Percentiles rank a stretch among this genome's conserved stretches.
These are phyloP conservation scores for Oophaga pumilio DNA, from an alignment of 2,113 vertebrate species.

Conservation along the genomic window DNA sequence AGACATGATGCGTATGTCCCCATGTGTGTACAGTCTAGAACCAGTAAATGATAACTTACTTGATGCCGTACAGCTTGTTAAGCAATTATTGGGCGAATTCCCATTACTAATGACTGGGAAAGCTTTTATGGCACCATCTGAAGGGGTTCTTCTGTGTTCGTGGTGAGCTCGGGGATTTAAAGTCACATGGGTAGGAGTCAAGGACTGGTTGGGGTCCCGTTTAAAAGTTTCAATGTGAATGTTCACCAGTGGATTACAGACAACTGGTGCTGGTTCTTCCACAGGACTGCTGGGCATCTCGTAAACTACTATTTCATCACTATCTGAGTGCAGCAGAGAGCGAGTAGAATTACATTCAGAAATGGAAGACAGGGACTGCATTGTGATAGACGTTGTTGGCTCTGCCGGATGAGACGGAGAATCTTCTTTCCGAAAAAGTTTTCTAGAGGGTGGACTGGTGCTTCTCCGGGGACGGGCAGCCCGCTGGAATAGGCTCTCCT, in stretches of 20 bases:
- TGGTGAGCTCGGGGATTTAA: constrained; percentile 73
- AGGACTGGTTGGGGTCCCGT: constrained; percentile 88
- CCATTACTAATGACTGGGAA: constrained; percentile 67
- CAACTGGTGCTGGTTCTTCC: constrained; percentile 70
- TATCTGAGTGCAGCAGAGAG: constrained; percentile 90
- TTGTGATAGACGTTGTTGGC: constrained; percentile 81
- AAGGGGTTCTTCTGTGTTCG: constrained; percentile 86
- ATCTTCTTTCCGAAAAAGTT: constrained; percentile 89
- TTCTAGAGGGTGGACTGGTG: constrained; percentile 85
- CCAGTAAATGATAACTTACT: constrained; percentile 64
- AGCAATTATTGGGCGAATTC: constrained; percentile 72
- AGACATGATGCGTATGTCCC: too few species aligned
- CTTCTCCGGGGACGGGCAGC: constrained; percentile 79
- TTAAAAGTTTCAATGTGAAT: constrained; percentile 93
- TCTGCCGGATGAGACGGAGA: constrained; percentile 73
- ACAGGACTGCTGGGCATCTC: constrained; percentile 77
- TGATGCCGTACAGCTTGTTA: constrained; percentile 70
- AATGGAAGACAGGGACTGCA: constrained; percentile 90
- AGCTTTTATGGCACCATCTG: constrained; percentile 91
- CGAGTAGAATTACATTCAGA: constrained; percentile 96
- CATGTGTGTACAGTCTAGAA: too few species aligned
- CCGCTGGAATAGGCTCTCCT: constrained; percentile 89
- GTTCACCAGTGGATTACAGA: constrained; percentile 88
- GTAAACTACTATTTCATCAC: constrained; percentile 86
- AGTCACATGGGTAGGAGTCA: constrained; percentile 92